Evolutionary conservation across 2,113 vertebrate genomes (phyloP).

Genomic region (Phalacrocorax pelagicus): DNA sequence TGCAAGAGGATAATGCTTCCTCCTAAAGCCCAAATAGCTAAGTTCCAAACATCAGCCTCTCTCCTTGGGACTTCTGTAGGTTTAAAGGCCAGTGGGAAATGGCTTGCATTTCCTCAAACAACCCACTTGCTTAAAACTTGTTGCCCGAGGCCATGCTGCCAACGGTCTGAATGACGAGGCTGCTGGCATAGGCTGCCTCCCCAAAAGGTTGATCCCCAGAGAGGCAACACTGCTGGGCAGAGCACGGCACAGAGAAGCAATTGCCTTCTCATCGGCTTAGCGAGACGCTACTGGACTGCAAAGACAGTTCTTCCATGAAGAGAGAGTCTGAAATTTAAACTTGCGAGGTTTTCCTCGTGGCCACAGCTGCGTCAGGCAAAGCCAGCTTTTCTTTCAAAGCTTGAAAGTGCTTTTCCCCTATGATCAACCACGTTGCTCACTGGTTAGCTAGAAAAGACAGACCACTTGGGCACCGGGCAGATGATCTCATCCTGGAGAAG

Average conservation of each 20-base stretch:
- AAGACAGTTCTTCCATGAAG: neutral
- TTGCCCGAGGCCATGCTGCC: no score
- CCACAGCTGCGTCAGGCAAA: neutral
- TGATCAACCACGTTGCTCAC: rapidly evolving
- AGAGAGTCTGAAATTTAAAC: neutral
- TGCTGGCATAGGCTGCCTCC: no score
- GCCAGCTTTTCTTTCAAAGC: neutral
- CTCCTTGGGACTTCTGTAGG: neutral
- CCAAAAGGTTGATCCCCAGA: neutral
- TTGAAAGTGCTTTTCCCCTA: neutral
- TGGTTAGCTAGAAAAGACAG: neutral
- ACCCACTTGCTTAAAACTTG: neutral
- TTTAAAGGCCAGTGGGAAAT: neutral
- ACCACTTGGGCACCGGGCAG: neutral
- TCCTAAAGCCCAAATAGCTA: neutral
- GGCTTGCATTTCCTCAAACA: neutral
- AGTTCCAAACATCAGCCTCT: neutral
- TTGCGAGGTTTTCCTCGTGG: rapidly evolving
- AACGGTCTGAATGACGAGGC: neutral
- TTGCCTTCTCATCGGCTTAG: neutral
- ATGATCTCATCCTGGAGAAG: neutral
- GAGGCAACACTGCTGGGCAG: neutral
- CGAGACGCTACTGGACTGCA: neutral
- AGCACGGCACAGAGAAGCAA: rapidly evolving
- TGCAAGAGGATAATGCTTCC: neutral